A percentile compares a stretch with the other conserved stretches of the same genome.
phyloP scores from a whole-genome alignment of 2,797 vertebrate species.

The Chromobotia macracanthus region DNA sequence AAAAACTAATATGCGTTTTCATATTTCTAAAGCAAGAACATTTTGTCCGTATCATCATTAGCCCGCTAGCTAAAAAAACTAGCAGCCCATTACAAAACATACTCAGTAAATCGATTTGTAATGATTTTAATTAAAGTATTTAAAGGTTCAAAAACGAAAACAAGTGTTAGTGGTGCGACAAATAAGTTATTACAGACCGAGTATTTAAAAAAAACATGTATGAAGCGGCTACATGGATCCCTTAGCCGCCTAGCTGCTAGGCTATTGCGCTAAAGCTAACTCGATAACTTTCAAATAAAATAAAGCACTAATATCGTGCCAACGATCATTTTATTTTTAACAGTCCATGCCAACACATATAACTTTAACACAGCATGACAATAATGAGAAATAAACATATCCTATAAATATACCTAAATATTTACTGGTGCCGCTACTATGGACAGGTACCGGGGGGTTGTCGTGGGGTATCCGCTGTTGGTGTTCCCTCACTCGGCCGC shows the following conservation, averaged over 20 bases:
- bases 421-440: neutral
- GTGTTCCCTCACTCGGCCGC: neutral
- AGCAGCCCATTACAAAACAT: neutral
- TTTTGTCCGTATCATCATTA: neutral
- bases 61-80: slow-evolving; percentile 1
- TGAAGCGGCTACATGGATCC: too few relatives aligned
- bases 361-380: too few relatives aligned
- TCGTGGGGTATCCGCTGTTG: slow-evolving; percentile 19
- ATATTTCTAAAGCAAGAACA: neutral
- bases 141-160: neutral
- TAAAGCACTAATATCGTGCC: neutral
- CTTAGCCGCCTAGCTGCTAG: too few relatives aligned
- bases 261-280: slow-evolving; percentile 26
- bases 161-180: too few relatives aligned
- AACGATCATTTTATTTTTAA: neutral
- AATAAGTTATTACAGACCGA: neutral
- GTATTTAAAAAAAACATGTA: neutral
- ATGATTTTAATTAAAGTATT: neutral
- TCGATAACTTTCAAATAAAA: slow-evolving; percentile 30
- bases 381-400: neutral
- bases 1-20: neutral
- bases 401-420: neutral
- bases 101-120: neutral
- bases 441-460: slow-evolving; percentile 17
- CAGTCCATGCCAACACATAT: neutral